Evolutionary conservation across 2,888 invertebrate species (phyloP).

Genomic region (Hipparchia sbordonii): DNA sequence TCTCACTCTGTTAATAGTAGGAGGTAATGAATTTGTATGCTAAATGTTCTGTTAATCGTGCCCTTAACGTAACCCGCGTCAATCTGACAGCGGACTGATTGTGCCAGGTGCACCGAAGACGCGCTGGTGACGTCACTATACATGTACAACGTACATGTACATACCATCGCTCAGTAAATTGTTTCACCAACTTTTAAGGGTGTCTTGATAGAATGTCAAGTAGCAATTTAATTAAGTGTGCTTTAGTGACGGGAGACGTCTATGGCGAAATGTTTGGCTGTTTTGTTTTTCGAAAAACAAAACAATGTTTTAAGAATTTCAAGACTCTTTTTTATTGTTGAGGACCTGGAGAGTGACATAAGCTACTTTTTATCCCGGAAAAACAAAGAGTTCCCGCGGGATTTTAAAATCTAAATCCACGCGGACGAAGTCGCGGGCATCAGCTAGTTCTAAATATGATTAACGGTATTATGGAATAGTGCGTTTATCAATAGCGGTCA

Average conservation of each 20-base stretch:
- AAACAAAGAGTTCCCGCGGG: too few relatives aligned
- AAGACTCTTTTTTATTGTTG: neutral
- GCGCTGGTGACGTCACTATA: slow-evolving; percentile 19
- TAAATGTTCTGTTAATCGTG: neutral
- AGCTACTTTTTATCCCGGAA: too few relatives aligned
- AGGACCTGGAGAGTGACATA: too few relatives aligned
- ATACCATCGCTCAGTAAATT: too few relatives aligned
- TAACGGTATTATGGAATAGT: too few relatives aligned
- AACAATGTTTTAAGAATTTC: neutral
- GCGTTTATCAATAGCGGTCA: too few relatives aligned
- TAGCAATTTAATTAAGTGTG: neutral
- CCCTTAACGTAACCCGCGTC: slow-evolving; percentile 49
- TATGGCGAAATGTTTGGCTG: neutral
- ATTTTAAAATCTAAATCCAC: too few relatives aligned
- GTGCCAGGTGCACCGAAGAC: slow-evolving; percentile 53
- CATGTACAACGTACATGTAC: too few relatives aligned
- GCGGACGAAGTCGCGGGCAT: too few relatives aligned
- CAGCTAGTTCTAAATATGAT: too few relatives aligned
- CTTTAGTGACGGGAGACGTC: neutral
- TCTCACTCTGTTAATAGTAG: too few relatives aligned
- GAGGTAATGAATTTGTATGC: too few relatives aligned
- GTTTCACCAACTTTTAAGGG: neutral
- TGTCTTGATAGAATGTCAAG: neutral
- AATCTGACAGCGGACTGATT: slow-evolving; percentile 56
- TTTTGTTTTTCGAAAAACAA: neutral